Evolutionary conservation across 2,113 vertebrate genomes (phyloP).

Genomic region (Saccopteryx bilineata): DNA sequence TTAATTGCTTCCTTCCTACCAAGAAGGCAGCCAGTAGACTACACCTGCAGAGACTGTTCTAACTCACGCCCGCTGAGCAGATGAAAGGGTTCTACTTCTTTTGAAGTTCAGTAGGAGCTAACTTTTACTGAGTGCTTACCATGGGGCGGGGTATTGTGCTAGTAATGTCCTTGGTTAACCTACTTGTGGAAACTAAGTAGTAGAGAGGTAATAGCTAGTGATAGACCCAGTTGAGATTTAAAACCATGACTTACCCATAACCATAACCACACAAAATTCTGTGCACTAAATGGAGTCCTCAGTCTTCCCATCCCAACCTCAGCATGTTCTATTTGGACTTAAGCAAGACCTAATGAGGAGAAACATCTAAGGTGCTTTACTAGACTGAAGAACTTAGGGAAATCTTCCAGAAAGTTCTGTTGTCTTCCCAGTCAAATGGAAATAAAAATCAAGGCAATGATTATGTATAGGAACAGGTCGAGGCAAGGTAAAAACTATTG

Average conservation of each 20-base stretch:
- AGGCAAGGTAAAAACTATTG: neutral
- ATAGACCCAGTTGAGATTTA: neutral
- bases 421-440: neutral
- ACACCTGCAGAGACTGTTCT: slow-evolving; percentile 36
- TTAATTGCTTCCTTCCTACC: slow-evolving; percentile 71
- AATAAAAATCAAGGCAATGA: slow-evolving; percentile 20
- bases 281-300: neutral
- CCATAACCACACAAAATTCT: neutral
- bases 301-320: neutral
- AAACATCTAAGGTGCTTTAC: neutral
- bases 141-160: neutral
- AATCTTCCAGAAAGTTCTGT: slow-evolving; percentile 54
- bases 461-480: neutral
- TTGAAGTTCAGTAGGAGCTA: slow-evolving; percentile 66
- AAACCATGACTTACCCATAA: neutral
- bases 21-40: neutral
- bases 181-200: neutral
- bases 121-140: slow-evolving; percentile 39
- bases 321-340: slow-evolving; percentile 3
- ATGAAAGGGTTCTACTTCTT: slow-evolving; percentile 63
- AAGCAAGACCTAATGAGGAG: neutral
- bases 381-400: neutral
- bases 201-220: neutral
- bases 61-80: neutral
- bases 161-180: neutral